Conservation (phyloP, 1,140 invertebrate species). For the Scaptomyza pallida region DNA sequence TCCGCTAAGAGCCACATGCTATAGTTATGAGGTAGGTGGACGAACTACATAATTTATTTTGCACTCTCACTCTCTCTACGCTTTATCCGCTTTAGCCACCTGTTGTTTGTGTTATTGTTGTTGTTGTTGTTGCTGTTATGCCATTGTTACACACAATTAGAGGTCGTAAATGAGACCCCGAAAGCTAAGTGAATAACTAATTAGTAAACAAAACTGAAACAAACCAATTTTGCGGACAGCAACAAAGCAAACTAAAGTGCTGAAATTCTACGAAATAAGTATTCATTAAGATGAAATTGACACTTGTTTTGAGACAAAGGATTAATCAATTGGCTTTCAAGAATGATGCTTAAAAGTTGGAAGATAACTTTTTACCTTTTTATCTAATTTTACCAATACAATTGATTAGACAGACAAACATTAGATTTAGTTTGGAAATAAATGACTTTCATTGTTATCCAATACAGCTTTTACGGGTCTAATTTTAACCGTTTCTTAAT, state of each 20-base stretch:
- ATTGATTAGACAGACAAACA: too few relatives aligned
- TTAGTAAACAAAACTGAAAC: slow-evolving; percentile 26
- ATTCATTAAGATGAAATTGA: not conserved
- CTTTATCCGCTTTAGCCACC: slow-evolving; percentile 23
- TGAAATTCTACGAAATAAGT: not conserved
- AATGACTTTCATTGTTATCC: too few relatives aligned
- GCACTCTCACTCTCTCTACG: not conserved
- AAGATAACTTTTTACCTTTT: too few relatives aligned
- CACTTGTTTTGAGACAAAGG: not conserved
- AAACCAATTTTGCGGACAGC: not conserved
- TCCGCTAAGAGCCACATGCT: slow-evolving; percentile 7
- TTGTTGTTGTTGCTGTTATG: slow-evolving; percentile 2
- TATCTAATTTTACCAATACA: too few relatives aligned
- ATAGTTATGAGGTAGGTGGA: slow-evolving; percentile 1
- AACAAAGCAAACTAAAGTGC: not conserved
- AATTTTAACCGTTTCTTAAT: too few relatives aligned
- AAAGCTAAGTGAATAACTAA: slow-evolving; percentile 29
- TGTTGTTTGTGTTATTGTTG: slow-evolving; percentile 13
- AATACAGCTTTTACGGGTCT: too few relatives aligned
- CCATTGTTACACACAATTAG: slow-evolving; percentile 37
- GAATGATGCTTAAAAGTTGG: too few relatives aligned
- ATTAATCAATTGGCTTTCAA: too few relatives aligned
- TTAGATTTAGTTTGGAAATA: too few relatives aligned
- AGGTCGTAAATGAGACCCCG: slow-evolving; percentile 9
- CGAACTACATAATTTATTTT: slow-evolving; percentile 26